A percentile compares a stretch with the other conserved stretches of the same genome.
phyloP scores from a whole-genome alignment of 2,113 vertebrate species.

The Dolichallabes microphthalmus region DNA sequence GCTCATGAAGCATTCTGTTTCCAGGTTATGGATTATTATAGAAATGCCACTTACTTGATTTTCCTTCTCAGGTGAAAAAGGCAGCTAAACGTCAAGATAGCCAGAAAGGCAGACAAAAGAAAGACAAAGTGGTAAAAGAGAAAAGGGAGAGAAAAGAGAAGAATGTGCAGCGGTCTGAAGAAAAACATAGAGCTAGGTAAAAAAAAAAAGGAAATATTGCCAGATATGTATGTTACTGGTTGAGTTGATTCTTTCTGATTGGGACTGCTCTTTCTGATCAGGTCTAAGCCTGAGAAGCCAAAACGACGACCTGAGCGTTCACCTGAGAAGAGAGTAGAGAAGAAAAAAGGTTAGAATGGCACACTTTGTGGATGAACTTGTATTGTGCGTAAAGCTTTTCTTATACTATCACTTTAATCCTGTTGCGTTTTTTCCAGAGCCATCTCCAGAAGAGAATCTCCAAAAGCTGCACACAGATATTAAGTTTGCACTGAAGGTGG shows the following conservation, averaged over 20 bases:
- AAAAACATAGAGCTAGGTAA: conserved; percentile 82
- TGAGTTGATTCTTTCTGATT: neutral
- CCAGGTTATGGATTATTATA: neutral
- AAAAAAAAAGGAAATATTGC: conserved; percentile 18
- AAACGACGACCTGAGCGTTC: conserved; percentile 79
- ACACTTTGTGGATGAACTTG: neutral
- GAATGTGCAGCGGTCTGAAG: conserved; percentile 73
- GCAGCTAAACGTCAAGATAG: conserved; percentile 76
- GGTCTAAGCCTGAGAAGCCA: conserved; percentile 81
- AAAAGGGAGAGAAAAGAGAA: conserved; percentile 72
- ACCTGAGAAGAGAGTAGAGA: conserved; percentile 80
- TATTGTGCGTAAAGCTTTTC: neutral
- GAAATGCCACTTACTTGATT: neutral
- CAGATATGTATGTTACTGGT: neutral
- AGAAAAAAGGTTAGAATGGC: conserved; percentile 84
- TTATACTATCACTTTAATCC: neutral
- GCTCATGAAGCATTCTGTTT: neutral
- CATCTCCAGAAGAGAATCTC: conserved; percentile 87
- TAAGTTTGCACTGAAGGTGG: conserved; percentile 95
- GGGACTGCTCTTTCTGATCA: conserved; percentile 55
- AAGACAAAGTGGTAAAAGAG: conserved; percentile 80
- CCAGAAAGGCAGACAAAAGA: conserved; percentile 78
- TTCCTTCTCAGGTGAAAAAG: conserved; percentile 78
- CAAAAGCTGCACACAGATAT: conserved; percentile 97
- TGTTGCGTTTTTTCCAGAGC: conserved; percentile 70